Evolutionary conservation across 2,113 vertebrate species (phyloP).

Genomic region (Ctenodactylus gundi): DNA sequence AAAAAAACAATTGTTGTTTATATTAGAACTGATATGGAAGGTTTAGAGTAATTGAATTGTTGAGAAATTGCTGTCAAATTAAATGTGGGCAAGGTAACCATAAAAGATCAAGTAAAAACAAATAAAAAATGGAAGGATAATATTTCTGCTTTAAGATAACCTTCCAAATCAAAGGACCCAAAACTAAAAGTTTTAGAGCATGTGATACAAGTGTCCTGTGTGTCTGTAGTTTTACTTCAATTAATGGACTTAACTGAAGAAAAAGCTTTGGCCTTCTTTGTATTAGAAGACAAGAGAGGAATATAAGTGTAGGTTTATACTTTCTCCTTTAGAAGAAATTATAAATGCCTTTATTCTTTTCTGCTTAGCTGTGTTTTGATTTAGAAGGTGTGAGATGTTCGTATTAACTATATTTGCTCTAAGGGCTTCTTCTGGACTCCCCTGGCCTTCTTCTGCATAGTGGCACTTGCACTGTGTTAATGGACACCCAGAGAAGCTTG

Average conservation of each 20-base stretch:
- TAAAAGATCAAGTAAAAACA: background rate
- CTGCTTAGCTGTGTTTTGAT: background rate
- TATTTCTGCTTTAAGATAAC: background rate
- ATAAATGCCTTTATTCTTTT: background rate
- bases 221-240: background rate
- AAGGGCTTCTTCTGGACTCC: background rate
- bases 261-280: background rate
- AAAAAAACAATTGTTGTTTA: background rate
- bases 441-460: background rate
- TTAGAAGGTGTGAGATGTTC: background rate
- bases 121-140: background rate
- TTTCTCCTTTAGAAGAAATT: background rate
- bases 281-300: background rate
- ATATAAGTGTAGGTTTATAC: background rate
- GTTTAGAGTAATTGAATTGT: background rate
- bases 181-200: background rate
- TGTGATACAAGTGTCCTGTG: background rate
- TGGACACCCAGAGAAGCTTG: background rate
- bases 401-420: background rate
- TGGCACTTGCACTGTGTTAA: background rate
- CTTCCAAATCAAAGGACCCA: background rate
- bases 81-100: background rate
- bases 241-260: background rate
- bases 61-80: conserved; percentile 28
- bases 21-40: background rate